Evolutionary conservation across 2,797 vertebrate species (phyloP), one percentile per base, ranked within the genome.

Genomic region (Schizopygopsis pylzovi): DNA sequence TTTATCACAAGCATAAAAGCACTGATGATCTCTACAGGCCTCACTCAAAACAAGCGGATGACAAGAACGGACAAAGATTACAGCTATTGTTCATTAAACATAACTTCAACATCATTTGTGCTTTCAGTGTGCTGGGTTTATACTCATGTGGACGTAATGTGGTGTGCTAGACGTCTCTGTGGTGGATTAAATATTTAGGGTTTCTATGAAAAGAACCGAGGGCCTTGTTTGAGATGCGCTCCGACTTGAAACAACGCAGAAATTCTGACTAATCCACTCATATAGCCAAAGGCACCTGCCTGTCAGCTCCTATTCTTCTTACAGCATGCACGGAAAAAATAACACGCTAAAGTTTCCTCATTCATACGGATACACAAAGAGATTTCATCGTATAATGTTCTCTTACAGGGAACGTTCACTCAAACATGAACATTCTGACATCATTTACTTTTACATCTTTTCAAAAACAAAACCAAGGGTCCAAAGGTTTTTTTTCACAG

Each of bases 121-220:
- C 61, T 20, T 70, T 63, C 37, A 10, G 56, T 41, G 61, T 28
- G 73, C 25, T 33, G 25, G 13, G 70, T 63, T 68, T 67, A 79
- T 12, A 63, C 12, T 61, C 6, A 7, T n/a, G n/a, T 37, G 39
- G n/a, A 73, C 3, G 4, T 65, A 59, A 59, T 41, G 49, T 72
- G 67, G 39, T 28, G 39, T n/a, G 6, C 54, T 45, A 47, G 54
- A 61, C 4, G 0, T 20, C 22, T 43, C 16, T 59, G 81, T 33
- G 52, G 45, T 45, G 65, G 76, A 80, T 86, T 43, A 86, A 61
- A 79, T 79, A 84, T 84, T 73, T 45, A 86, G 16, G 4, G 33
- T 39, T 68, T 63, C 71, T 49, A 83, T 83, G 63, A 88, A 85
- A 82, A 82, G 43, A 72, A 28, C n/a, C 6, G 4, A 81, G n/a